A percentile compares a stretch with the other conserved stretches of the same genome.
phyloP scores from a whole-genome alignment of 2,797 vertebrate genomes.

The Caiman crocodilus region DNA sequence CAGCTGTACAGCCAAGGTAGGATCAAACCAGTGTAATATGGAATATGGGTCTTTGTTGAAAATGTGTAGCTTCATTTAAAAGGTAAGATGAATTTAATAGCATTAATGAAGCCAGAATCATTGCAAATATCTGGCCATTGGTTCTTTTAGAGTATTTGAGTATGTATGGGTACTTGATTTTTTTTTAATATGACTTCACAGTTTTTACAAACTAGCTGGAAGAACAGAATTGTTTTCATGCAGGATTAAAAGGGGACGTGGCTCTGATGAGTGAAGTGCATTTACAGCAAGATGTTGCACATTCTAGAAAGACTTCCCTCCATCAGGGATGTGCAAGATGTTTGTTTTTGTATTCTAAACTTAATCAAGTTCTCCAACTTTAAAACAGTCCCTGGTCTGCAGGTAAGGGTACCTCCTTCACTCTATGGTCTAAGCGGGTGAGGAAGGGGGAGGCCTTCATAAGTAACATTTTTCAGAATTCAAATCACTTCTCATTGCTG shows the following conservation, averaged over 20 bases:
- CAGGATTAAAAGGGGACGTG: background rate
- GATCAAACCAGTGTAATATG: background rate
- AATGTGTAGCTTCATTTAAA: background rate
- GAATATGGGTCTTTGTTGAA: background rate
- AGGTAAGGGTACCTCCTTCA: too few species aligned
- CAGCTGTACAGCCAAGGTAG: background rate
- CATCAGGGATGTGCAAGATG: background rate
- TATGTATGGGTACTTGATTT: background rate
- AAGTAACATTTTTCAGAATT: background rate
- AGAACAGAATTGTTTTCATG: background rate
- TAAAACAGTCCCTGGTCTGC: background rate
- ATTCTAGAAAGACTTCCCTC: background rate
- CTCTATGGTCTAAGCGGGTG: too few species aligned
- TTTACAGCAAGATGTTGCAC: slow-evolving; percentile 23
- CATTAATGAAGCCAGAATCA: background rate
- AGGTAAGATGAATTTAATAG: background rate
- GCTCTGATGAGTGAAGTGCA: slow-evolving; percentile 6
- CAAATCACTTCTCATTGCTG: background rate
- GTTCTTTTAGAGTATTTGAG: background rate
- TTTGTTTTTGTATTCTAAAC: slow-evolving; percentile 1
- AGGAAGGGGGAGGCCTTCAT: background rate
- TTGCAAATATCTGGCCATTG: background rate
- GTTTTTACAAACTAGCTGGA: background rate
- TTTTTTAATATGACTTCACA: background rate
- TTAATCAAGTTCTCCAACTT: background rate